A percentile compares a stretch with the other conserved stretches of the same genome.
These are phyloP conservation scores for Gracilinanus agilis DNA, from an alignment of 2,113 vertebrate species.

Conservation along the genomic window DNA sequence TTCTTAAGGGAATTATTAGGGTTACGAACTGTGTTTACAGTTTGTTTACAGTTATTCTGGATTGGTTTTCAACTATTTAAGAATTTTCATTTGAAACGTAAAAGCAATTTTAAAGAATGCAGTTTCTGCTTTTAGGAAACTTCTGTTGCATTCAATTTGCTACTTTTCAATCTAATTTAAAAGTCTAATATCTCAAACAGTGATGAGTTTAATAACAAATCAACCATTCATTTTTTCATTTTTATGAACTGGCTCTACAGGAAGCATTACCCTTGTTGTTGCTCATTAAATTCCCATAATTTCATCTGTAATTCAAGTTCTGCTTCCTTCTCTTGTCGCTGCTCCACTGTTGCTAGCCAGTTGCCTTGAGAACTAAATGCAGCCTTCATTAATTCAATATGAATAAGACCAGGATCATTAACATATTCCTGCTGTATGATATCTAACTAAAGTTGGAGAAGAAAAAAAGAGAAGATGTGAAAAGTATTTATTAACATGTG, in stretches of 20 bases:
- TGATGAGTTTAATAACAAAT: not conserved
- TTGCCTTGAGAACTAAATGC: constrained; percentile 86
- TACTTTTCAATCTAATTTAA: not conserved
- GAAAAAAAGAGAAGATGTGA: not conserved
- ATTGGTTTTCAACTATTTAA: not conserved
- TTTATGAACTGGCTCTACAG: not conserved
- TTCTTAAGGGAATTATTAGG: not conserved
- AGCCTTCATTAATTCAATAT: constrained; percentile 91
- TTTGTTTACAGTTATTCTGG: not conserved
- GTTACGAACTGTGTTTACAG: not conserved
- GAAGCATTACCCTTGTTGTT: constrained; percentile 90
- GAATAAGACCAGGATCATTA: constrained; percentile 88
- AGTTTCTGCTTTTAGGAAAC: not conserved
- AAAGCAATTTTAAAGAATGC: not conserved
- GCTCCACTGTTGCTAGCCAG: constrained; percentile 96
- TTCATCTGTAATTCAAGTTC: constrained; percentile 92
- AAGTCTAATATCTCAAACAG: not conserved
- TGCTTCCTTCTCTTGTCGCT: constrained; percentile 84
- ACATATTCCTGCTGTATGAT: constrained; percentile 96
- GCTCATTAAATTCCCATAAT: constrained; percentile 90
- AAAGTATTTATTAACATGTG: constrained; percentile 27
- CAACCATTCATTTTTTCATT: constrained; percentile 3
- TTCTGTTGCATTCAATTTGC: not conserved
- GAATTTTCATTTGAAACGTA: not conserved
- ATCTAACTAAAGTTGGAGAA: constrained; percentile 89